Conservation (phyloP, 1,140 invertebrate genomes). For the Heliconius congener region DNA sequence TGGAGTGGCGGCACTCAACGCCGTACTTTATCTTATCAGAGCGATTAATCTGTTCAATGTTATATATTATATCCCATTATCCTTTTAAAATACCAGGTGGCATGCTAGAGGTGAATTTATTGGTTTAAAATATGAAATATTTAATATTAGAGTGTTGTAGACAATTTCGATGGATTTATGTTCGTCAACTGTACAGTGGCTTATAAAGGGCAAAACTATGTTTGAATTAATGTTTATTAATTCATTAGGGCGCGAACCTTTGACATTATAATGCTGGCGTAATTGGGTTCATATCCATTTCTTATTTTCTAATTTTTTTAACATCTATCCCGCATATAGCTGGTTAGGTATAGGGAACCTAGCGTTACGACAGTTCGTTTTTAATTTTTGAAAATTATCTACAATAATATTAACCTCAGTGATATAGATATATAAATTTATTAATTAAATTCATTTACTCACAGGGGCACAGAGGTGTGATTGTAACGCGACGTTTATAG, state of each 20-base stretch:
- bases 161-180: constrained; percentile 46
- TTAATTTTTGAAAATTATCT: too few relatives aligned
- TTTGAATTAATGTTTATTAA: constrained; percentile 48
- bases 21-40: too few relatives aligned
- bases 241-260: constrained; percentile 35
- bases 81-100: constrained; percentile 9
- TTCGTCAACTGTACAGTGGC: constrained; percentile 33
- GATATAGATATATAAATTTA: too few relatives aligned
- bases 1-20: too few relatives aligned
- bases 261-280: neutral
- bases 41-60: neutral
- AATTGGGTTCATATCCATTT: neutral
- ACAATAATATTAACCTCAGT: too few relatives aligned
- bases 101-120: neutral
- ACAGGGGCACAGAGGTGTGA: too few relatives aligned
- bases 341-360: neutral
- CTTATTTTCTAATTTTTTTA: too few relatives aligned
- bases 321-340: too few relatives aligned
- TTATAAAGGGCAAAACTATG: constrained; percentile 45
- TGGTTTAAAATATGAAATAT: constrained; percentile 5
- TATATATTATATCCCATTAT: neutral
- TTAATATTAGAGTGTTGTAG: constrained; percentile 4
- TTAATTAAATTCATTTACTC: too few relatives aligned
- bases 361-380: neutral
- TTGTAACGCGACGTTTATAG: too few relatives aligned